Conservation (phyloP, 2,888 invertebrate species). For the Baccha elongata region DNA sequence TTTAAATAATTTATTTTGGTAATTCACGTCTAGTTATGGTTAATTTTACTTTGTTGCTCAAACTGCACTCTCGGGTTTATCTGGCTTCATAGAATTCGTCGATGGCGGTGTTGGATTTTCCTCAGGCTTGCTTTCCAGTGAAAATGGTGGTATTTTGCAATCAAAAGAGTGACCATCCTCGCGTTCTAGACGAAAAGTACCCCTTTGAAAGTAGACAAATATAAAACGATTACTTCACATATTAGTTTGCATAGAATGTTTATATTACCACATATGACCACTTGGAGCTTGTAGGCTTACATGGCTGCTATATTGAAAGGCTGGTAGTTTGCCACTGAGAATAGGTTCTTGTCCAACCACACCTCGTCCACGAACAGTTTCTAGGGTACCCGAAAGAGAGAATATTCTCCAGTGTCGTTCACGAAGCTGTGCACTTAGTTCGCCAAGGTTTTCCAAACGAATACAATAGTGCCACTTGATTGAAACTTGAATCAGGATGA, state of each 20-base stretch:
- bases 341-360: slow-evolving; percentile 99
- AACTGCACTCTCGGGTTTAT: slow-evolving; percentile 32
- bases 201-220: slow-evolving; percentile 85
- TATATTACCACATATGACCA: slow-evolving; percentile 87
- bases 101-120: slow-evolving; percentile 79
- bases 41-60: slow-evolving; percentile 12
- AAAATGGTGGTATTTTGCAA: slow-evolving; percentile 98
- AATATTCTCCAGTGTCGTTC: slow-evolving; percentile 99
- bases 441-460: slow-evolving; percentile 96
- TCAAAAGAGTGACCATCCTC: slow-evolving; percentile 98
- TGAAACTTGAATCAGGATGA: too few relatives aligned
- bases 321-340: slow-evolving; percentile 92
- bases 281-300: slow-evolving; percentile 98
- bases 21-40: not conserved
- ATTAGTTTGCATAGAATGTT: too few relatives aligned
- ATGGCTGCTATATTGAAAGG: slow-evolving; percentile 99
- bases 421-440: slow-evolving; percentile 93
- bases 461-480: slow-evolving; percentile 98
- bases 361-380: slow-evolving; percentile 95
- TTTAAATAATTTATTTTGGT: slow-evolving; percentile 21
- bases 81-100: slow-evolving; percentile 50
- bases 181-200: slow-evolving; percentile 98
- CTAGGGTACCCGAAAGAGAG: slow-evolving; percentile 95
- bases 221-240: too few relatives aligned
- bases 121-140: slow-evolving; percentile 96